Percentiles rank a stretch among this genome's conserved stretches.
Evolutionary conservation across 2,797 vertebrate genomes (phyloP).

Genomic region (Phalanger gymnotis): DNA sequence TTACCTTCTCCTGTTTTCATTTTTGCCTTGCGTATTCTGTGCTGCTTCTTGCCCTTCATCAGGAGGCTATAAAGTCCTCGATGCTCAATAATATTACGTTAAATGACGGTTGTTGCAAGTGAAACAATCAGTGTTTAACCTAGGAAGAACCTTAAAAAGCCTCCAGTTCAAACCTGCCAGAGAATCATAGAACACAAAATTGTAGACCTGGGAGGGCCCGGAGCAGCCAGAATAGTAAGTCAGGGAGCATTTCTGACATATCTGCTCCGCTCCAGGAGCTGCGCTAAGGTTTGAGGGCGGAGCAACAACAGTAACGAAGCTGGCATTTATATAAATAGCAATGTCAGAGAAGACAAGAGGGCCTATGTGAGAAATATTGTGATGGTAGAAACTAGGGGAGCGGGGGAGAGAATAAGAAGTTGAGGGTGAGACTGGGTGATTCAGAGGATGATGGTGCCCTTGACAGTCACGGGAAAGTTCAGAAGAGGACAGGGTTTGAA

Average conservation of each 20-base stretch:
- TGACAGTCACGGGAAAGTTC: too few species aligned
- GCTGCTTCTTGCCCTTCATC: background rate
- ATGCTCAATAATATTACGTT: background rate
- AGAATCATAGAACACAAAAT: background rate
- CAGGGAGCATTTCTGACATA: background rate
- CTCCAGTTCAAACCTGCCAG: background rate
- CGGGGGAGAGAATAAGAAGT: too few species aligned
- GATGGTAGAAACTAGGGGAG: too few species aligned
- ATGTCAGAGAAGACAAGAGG: too few species aligned
- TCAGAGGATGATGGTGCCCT: too few species aligned
- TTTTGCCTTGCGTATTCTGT: background rate
- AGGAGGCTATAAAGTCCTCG: background rate
- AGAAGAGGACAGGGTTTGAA: too few species aligned
- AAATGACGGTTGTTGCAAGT: background rate
- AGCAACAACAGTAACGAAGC: too few species aligned
- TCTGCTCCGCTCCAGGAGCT: too few species aligned
- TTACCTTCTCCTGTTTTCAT: background rate
- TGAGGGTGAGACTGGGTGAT: too few species aligned
- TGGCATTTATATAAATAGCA: too few species aligned
- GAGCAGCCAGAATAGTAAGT: background rate
- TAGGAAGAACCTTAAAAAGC: background rate
- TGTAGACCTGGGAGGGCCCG: background rate
- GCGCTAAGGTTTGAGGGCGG: too few species aligned
- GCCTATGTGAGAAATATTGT: too few species aligned
- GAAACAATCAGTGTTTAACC: background rate